These are phyloP conservation scores for Centruroides sculpturatus DNA, from an alignment of 1,140 invertebrate genomes.

Conservation along the genomic window DNA sequence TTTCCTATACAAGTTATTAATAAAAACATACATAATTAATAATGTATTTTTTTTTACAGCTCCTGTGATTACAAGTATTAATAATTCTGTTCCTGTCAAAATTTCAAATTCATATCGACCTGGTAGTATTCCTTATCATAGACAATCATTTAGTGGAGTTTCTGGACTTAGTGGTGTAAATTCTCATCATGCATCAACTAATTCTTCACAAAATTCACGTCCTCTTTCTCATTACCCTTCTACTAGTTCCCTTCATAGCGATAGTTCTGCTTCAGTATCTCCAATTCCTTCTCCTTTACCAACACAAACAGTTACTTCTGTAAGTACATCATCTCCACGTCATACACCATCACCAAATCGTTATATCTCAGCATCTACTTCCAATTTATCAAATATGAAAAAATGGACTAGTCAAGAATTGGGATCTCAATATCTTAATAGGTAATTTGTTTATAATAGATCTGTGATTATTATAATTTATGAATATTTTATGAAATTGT, in stretches of 20 bases:
- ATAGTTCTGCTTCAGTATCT: slow-evolving; percentile 61
- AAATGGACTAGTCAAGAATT: slow-evolving; percentile 40
- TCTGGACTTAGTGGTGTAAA: neutral
- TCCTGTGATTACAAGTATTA: slow-evolving; percentile 13
- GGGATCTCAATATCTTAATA: neutral
- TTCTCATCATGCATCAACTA: slow-evolving; percentile 4
- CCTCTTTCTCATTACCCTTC: slow-evolving; percentile 55
- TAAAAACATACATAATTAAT: too few relatives aligned
- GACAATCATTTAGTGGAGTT: slow-evolving; percentile 1
- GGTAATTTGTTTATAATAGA: neutral
- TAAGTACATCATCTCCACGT: slow-evolving; percentile 9
- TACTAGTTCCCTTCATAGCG: slow-evolving; percentile 63
- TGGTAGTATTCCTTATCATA: slow-evolving; percentile 7
- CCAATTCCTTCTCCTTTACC: slow-evolving; percentile 66
- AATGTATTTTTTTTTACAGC: slow-evolving; percentile 2
- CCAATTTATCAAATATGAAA: slow-evolving; percentile 37
- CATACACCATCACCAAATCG: slow-evolving; percentile 36
- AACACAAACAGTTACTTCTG: slow-evolving; percentile 26
- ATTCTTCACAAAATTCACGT: slow-evolving; percentile 19
- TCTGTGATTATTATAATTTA: too few relatives aligned
- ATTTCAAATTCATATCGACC: slow-evolving; percentile 3
- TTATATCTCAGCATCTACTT: slow-evolving; percentile 15
- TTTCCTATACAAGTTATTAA: too few relatives aligned
- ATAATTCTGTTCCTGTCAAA: slow-evolving; percentile 8
- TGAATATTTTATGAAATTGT: too few relatives aligned